Conservation (phyloP, 2,888 invertebrate species). For the Hanleya hanleyi region DNA sequence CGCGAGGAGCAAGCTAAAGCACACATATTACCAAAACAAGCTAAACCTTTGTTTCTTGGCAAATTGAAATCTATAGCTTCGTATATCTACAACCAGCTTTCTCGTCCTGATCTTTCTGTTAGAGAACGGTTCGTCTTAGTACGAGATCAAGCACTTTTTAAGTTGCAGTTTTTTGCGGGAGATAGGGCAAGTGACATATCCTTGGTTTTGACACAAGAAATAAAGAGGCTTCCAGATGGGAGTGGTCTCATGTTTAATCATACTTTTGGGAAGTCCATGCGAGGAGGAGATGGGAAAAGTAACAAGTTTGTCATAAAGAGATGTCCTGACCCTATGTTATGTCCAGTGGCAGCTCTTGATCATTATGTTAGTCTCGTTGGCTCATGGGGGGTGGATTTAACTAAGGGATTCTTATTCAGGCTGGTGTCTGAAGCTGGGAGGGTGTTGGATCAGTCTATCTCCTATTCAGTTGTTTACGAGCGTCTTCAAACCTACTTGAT, state of each 20-base stretch:
- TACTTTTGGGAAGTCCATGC: slow-evolving; percentile 11
- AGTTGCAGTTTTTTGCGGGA: slow-evolving; percentile 10
- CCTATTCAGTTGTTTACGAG: neutral
- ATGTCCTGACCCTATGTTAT: neutral
- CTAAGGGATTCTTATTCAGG: slow-evolving; percentile 1
- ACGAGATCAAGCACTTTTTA: slow-evolving; percentile 7
- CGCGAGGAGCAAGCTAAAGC: neutral
- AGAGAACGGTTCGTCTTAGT: neutral
- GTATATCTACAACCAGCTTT: slow-evolving; percentile 1
- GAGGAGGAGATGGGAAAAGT: neutral
- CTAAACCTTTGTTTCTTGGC: neutral
- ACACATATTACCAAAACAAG: slow-evolving; percentile 1
- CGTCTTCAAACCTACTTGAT: neutral
- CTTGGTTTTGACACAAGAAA: slow-evolving; percentile 1
- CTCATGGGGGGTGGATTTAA: neutral
- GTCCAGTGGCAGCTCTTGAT: slow-evolving; percentile 7
- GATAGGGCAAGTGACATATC: neutral
- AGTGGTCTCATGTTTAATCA: slow-evolving; percentile 4
- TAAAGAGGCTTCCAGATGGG: slow-evolving; percentile 3
- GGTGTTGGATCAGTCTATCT: neutral
- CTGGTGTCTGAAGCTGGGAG: neutral
- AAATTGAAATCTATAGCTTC: neutral
- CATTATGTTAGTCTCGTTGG: neutral
- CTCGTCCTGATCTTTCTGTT: neutral
- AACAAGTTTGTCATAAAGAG: slow-evolving; percentile 2